Conservation (phyloP, 2,888 invertebrate species). For the Lithophane leautieri region DNA sequence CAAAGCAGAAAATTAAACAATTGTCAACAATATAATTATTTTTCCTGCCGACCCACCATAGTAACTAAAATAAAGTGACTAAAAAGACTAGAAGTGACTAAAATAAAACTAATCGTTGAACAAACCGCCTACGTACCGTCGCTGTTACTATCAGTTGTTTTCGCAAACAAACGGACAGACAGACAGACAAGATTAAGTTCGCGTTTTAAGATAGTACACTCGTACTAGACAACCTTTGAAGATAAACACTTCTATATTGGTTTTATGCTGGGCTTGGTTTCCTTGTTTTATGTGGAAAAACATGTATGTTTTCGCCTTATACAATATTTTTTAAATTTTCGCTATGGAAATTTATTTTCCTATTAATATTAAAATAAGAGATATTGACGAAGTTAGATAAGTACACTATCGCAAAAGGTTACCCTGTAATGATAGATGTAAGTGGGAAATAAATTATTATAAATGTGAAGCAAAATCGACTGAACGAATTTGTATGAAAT, state of each 20-base stretch:
- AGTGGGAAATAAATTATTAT: too few relatives aligned
- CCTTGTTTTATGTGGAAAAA: not conserved
- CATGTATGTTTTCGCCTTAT: not conserved
- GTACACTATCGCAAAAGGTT: too few relatives aligned
- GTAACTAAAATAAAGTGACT: too few relatives aligned
- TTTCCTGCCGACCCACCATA: not conserved
- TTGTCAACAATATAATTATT: not conserved
- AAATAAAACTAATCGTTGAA: conserved; percentile 55
- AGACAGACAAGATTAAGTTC: conserved; percentile 60
- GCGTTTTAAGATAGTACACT: conserved; percentile 57
- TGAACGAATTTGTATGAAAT: not conserved
- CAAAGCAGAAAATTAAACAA: not conserved
- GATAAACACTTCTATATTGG: conserved; percentile 47
- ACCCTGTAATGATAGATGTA: too few relatives aligned
- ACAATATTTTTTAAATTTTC: too few relatives aligned
- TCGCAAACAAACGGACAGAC: conserved; percentile 58
- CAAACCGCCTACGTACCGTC: conserved; percentile 52
- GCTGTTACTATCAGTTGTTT: conserved; percentile 51
- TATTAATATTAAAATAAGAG: not conserved
- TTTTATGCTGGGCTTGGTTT: conserved; percentile 32
- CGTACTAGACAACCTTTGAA: conserved; percentile 46
- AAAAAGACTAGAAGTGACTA: too few relatives aligned
- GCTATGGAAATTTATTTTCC: not conserved
- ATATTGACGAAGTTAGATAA: too few relatives aligned
- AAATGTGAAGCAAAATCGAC: not conserved